Base-by-base conservation (phyloP, 2,888 invertebrate genomes). In the Coelopa pilipes region DNA sequence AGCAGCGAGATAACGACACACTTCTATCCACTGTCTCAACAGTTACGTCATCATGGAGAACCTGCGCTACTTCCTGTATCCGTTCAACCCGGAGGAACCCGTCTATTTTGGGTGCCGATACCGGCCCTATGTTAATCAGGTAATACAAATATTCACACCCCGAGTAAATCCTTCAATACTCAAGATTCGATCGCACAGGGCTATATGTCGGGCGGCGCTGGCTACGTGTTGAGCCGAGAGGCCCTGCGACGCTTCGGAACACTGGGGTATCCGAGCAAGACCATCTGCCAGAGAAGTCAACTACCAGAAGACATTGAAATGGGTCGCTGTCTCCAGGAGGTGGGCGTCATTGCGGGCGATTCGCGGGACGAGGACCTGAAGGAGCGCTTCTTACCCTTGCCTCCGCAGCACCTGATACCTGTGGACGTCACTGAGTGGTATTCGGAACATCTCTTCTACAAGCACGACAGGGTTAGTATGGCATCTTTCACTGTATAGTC, bases 341-440 rank as follows among this genome's bases (percentile, higher is more conserved):
- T 98, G 0, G 93, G 94, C 0, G 98, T 99, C 0, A 89, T 90
- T 73, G 97, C 98, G 0, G 95, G 94, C 81, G 99, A 99, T 87
- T 93, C 96, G 0, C 90, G 98, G 7, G 99, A 99, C 88, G 89
- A 92, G 0, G 88, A 93, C 62, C 93, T 94, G 0, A 91, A 98
- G n/a, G 97, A 98, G 0, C 90, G 97, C 55, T 99, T 99, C 89
- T 96, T 99, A 87, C 98, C 99, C 0, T 98, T 99, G 88, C 92
- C 94, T 1, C 98, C 99, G 0, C 94, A 96, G 80, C 95, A 96
- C 87, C 89, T 99, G 59, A 96, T 97, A 84, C 98, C 98, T 0
- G 94, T 93, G 72, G 94, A 94, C 81, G 92, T 95, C 67, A 91
- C 92, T 78, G 92, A 93, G 86, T 99, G 99, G 99, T 98, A 97